Evolutionary conservation across 2,888 invertebrate genomes (phyloP).

Genomic region (Agrilus mali): DNA sequence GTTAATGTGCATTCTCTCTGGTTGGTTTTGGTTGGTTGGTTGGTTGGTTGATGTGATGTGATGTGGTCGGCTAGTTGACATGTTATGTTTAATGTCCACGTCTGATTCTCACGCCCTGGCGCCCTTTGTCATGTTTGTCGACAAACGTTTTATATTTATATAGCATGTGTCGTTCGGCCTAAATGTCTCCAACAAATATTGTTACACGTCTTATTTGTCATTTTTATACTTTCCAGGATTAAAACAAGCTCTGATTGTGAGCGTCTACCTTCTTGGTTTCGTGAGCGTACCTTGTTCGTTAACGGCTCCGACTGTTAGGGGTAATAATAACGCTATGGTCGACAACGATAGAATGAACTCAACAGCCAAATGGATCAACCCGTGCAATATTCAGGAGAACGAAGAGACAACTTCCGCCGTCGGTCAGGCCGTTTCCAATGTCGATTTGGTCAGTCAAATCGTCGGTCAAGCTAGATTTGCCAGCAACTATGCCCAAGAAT

Average conservation of each 20-base stretch:
- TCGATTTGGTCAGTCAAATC: conserved; percentile 32
- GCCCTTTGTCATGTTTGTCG: conserved; percentile 28
- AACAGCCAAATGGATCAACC: conserved; percentile 37
- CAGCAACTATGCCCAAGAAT: conserved; percentile 31
- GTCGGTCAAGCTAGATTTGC: conserved; percentile 34
- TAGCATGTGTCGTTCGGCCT: conserved; percentile 25
- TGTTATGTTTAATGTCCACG: conserved; percentile 8
- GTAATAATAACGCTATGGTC: conserved; percentile 19
- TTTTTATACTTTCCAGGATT: conserved; percentile 30
- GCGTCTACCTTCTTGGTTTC: conserved; percentile 30
- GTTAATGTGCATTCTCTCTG: too few relatives aligned
- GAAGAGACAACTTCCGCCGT: conserved; percentile 20
- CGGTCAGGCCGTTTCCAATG: conserved; percentile 23
- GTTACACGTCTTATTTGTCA: conserved; percentile 15
- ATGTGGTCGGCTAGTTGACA: too few relatives aligned
- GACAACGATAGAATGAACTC: conserved; percentile 18
- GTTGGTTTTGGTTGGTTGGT: too few relatives aligned
- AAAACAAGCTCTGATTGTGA: conserved; percentile 31
- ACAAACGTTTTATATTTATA: conserved; percentile 24
- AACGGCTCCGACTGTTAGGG: conserved; percentile 26
- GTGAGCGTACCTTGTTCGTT: conserved; percentile 26
- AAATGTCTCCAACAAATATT: conserved; percentile 20
- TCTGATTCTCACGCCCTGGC: conserved; percentile 32
- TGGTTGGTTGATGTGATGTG: too few relatives aligned
- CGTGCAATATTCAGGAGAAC: conserved; percentile 2